Conservation (phyloP, 2,113 vertebrate species). For the Colaptes auratus region DNA sequence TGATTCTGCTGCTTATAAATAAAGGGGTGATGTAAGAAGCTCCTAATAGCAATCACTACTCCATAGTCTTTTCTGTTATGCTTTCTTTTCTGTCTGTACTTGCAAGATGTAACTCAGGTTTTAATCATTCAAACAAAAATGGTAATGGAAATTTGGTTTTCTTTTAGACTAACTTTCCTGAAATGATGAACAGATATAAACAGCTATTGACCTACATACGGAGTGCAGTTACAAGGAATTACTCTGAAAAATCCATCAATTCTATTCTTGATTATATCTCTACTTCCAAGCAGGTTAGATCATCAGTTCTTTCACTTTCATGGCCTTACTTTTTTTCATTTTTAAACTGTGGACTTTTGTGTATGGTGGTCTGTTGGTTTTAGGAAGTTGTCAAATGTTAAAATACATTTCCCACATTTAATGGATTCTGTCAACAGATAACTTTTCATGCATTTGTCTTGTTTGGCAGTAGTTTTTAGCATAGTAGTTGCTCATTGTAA, state of each 20-base stretch:
- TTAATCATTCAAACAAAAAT: neutral
- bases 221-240: conserved; percentile 97
- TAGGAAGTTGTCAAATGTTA: neutral
- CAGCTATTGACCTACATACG: conserved; percentile 97
- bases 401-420: neutral
- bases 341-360: neutral
- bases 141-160: neutral
- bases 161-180: conserved; percentile 94
- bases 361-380: neutral
- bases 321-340: neutral
- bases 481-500: neutral
- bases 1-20: neutral
- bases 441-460: neutral
- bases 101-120: neutral
- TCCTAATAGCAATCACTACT: neutral
- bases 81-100: neutral
- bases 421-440: neutral
- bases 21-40: neutral
- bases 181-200: conserved; percentile 99
- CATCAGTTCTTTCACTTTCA: neutral
- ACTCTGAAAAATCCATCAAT: conserved; percentile 99
- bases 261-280: conserved; percentile 99
- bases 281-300: conserved; percentile 97
- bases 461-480: neutral
- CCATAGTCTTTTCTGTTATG: neutral